Percentiles rank a stretch among this genome's conserved stretches.
Conservation (phyloP, 2,113 vertebrate genomes). For the Rattus norvegicus region GRCr8 NC_086022.1:140470001-140470500, state of each 20-base stretch:
- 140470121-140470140: background rate
- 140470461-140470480: background rate
- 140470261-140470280: background rate
- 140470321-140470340: background rate
- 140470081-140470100: background rate
- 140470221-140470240: background rate
- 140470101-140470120: background rate
- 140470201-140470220: background rate
- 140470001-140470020: background rate
- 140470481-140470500: background rate
- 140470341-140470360: background rate
- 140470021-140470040: background rate
- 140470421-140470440: background rate
- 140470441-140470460: background rate
- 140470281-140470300: background rate
- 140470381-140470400: background rate
- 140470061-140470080: background rate
- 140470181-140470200: background rate
- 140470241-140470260: background rate
- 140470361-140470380: background rate
- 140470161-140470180: rapidly evolving
- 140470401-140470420: background rate
- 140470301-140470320: background rate
- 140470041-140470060: background rate
- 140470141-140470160: background rate